phyloP scores from a whole-genome alignment of 2,113 vertebrate species.

The Notarius quadriscutis region DNA sequence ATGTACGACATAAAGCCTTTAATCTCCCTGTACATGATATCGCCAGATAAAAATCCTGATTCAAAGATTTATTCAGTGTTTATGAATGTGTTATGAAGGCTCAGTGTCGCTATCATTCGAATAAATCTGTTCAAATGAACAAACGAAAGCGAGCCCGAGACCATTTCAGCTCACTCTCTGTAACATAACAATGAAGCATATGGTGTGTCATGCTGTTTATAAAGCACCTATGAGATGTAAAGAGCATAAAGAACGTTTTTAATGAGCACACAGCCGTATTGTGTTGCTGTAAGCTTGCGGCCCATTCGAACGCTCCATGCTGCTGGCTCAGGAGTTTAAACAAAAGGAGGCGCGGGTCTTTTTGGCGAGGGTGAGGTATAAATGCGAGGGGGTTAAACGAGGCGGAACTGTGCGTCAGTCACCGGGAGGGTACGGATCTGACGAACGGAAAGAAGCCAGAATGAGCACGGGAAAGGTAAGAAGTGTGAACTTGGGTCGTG shows the following conservation, averaged over 20 bases:
- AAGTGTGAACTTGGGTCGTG: neutral
- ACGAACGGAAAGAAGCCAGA: neutral
- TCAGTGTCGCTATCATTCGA: neutral
- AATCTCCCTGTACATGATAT: neutral
- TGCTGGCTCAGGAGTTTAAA: conserved; percentile 44
- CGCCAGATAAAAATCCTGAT: neutral
- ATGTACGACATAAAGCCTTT: neutral
- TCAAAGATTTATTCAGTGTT: neutral
- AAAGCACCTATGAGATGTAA: neutral
- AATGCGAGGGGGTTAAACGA: conserved; percentile 32
- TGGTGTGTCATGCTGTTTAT: neutral
- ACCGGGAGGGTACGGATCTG: conserved; percentile 13
- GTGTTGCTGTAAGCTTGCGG: conserved; percentile 3
- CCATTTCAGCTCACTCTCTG: neutral
- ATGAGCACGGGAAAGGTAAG: conserved; percentile 42
- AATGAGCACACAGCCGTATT: neutral
- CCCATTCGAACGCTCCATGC: conserved; percentile 17
- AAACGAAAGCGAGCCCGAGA: neutral
- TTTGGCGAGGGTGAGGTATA: conserved; percentile 13
- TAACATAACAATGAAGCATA: no score
- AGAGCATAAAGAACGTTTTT: neutral
- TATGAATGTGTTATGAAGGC: neutral
- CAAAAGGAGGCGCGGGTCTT: conserved; percentile 34
- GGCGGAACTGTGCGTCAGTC: conserved; percentile 2
- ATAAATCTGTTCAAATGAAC: neutral